Evolutionary conservation across 2,113 vertebrate species (phyloP).

Genomic region (Odobenus rosmarus): DNA sequence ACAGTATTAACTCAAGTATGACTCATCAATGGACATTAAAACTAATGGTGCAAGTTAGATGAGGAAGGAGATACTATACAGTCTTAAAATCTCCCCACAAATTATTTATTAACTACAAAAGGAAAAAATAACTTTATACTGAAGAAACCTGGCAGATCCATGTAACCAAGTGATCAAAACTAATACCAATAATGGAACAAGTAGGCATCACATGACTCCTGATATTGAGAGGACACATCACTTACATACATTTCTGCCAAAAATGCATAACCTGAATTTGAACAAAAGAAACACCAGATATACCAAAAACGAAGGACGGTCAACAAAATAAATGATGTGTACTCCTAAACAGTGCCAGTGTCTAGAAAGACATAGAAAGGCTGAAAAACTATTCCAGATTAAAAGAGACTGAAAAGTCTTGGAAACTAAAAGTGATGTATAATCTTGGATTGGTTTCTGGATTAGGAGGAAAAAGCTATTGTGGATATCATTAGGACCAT

Average conservation of each 20-base stretch:
- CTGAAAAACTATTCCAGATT: neutral
- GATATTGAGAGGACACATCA: neutral
- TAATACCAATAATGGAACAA: neutral
- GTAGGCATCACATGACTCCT: neutral
- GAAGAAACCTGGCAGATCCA: neutral
- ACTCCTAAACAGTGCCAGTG: neutral
- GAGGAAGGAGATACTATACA: neutral
- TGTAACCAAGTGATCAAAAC: slow-evolving; percentile 10
- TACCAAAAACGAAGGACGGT: neutral
- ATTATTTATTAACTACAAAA: slow-evolving; percentile 14
- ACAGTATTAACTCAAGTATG: neutral
- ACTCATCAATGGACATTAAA: neutral
- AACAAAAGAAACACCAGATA: slow-evolving; percentile 9
- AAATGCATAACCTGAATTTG: neutral
- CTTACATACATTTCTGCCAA: neutral
- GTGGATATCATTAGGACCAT: neutral
- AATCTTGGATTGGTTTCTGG: neutral
- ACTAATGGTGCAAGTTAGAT: neutral
- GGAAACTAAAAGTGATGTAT: neutral
- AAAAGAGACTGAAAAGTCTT: neutral
- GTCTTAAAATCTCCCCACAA: neutral
- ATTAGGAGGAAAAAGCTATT: neutral
- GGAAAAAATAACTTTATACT: neutral
- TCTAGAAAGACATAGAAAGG: neutral
- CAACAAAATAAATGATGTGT: neutral